These are phyloP conservation scores for Nymphicus hollandicus DNA, from an alignment of 2,113 vertebrate genomes.

Conservation along the genomic window DNA sequence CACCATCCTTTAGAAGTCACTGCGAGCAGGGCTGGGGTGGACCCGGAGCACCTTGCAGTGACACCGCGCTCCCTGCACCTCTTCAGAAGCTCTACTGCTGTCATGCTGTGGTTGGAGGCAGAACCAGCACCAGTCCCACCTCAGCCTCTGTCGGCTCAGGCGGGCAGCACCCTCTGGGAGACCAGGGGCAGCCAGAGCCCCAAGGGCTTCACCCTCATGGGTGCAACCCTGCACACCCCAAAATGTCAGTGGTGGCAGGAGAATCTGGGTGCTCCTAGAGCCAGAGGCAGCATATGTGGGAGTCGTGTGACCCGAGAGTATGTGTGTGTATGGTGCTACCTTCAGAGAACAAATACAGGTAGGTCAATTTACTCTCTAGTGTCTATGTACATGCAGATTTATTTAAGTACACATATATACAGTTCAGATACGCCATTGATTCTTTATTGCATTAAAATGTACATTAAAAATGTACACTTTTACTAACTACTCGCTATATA, in stretches of 20 bases:
- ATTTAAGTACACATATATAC: constrained; percentile 55
- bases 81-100: background rate
- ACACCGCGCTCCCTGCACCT: background rate
- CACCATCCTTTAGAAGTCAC: background rate
- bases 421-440: constrained; percentile 56
- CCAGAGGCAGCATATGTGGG: background rate
- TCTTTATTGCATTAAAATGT: constrained; percentile 46
- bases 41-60: background rate
- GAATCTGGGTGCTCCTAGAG: background rate
- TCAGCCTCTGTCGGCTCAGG: rapidly evolving
- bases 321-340: background rate
- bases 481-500: constrained; percentile 45
- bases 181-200: background rate
- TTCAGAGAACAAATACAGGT: constrained; percentile 71
- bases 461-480: constrained; percentile 11
- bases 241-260: background rate
- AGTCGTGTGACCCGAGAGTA: background rate
- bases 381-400: constrained; percentile 62
- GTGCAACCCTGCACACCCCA: background rate
- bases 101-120: background rate
- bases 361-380: constrained; percentile 55
- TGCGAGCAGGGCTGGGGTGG: rapidly evolving
- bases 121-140: background rate
- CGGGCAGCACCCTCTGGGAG: background rate
- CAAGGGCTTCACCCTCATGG: background rate